phyloP scores from a whole-genome alignment of 2,113 vertebrate genomes.

The Pseudois nayaur region DNA sequence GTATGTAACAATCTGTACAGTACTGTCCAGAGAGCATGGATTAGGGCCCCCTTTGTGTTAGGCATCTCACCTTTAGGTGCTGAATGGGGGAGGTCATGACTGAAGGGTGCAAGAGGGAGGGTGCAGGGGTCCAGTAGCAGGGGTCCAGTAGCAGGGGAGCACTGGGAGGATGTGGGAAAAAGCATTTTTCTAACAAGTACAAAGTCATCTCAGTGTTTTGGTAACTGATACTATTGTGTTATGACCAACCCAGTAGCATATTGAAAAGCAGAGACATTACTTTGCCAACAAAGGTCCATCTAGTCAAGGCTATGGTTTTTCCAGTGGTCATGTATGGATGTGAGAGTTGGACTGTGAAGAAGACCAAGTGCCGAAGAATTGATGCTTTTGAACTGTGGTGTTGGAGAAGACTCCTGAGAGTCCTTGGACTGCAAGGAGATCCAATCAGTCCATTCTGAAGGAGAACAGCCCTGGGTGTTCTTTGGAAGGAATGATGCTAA shows the following conservation, averaged over 20 bases:
- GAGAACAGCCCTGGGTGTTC: no score
- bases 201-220: background rate
- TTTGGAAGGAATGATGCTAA: no score
- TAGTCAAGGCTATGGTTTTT: no score
- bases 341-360: no score
- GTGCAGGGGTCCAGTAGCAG: background rate
- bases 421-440: no score
- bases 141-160: background rate
- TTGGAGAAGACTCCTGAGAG: no score
- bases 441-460: no score
- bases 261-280: no score
- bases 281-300: no score
- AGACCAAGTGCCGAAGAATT: fast-evolving
- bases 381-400: no score
- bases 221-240: background rate
- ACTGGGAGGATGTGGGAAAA: background rate
- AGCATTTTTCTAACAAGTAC: background rate
- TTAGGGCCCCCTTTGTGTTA: background rate
- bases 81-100: background rate
- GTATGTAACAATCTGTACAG: background rate
- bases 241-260: no score
- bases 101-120: background rate
- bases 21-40: background rate
- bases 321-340: no score
- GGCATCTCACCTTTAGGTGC: background rate